phyloP scores from a whole-genome alignment of 2,797 vertebrate genomes.

The Sebastes cheni region DNA sequence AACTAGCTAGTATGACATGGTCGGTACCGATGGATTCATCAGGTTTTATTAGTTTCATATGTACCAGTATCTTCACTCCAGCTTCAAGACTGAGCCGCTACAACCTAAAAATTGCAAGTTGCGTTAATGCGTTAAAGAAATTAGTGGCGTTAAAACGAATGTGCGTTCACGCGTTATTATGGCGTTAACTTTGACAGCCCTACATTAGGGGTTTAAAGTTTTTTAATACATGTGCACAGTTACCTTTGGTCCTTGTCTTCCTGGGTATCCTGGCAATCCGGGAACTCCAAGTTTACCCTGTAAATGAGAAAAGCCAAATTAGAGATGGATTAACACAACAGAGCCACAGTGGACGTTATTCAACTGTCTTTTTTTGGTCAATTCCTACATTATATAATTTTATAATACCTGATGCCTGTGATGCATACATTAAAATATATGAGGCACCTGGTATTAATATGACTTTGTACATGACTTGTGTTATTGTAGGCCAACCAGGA shows the following conservation, averaged over 20 bases:
- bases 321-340: not conserved
- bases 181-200: no score
- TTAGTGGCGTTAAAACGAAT: no score
- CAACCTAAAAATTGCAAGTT: no score
- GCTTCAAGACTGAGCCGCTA: no score
- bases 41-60: no score
- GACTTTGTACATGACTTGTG: not conserved
- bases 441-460: not conserved
- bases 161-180: no score
- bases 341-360: not conserved
- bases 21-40: no score
- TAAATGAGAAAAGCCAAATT: conserved; percentile 24
- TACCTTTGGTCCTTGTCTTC: conserved; percentile 98
- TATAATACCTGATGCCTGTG: not conserved
- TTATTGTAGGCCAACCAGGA: no score
- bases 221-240: not conserved
- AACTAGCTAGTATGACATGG: no score
- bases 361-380: not conserved
- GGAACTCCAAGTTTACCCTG: conserved; percentile 98
- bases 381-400: not conserved
- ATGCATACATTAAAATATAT: not conserved
- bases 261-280: conserved; percentile 95
- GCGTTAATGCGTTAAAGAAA: no score
- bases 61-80: no score
- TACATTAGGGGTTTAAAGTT: not conserved